Conservation (phyloP, 2,113 vertebrate species). For the Thamnaconus septentrionalis region DNA sequence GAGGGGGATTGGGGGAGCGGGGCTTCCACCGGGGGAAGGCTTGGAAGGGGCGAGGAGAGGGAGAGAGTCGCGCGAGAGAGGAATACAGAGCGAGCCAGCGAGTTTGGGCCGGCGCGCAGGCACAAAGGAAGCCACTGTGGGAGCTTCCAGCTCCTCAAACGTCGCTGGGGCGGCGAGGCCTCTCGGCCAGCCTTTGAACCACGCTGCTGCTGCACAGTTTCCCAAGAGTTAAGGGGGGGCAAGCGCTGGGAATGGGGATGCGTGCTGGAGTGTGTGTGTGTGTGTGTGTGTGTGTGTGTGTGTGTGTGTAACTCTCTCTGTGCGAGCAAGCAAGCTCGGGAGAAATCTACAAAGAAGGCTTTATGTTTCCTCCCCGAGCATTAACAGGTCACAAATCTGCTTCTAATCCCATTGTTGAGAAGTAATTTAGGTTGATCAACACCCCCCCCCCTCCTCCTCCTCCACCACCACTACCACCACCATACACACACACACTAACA, state of each 20-base stretch:
- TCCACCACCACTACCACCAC: too few species aligned
- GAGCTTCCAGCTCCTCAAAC: constrained; percentile 64
- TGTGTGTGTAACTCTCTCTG: too few species aligned
- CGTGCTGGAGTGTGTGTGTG: constrained; percentile 10
- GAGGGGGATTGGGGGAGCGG: constrained; percentile 10
- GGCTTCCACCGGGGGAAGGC: constrained; percentile 11
- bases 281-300: constrained; percentile 2
- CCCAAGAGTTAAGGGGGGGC: constrained; percentile 56
- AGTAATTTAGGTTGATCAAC: not conserved
- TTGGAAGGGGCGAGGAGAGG: constrained; percentile 6
- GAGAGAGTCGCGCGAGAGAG: constrained; percentile 37
- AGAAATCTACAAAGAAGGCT: constrained; percentile 6
- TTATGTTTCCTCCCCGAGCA: constrained; percentile 1
- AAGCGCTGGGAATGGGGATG: constrained; percentile 44
- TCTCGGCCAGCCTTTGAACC: constrained; percentile 61
- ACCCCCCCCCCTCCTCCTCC: too few species aligned
- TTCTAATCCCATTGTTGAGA: not conserved
- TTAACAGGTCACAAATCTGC: constrained; percentile 3
- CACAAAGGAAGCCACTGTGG: constrained; percentile 73
- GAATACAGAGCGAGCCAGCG: constrained; percentile 62
- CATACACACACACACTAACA: too few species aligned
- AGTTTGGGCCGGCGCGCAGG: constrained; percentile 17
- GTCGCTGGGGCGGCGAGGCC: constrained; percentile 38
- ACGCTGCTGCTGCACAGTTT: constrained; percentile 48
- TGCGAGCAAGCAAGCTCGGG: too few species aligned